Percentiles rank a stretch among this genome's conserved stretches.
These are phyloP conservation scores for Eupithecia subumbrata DNA, from an alignment of 2,888 invertebrate species.

Conservation along the genomic window DNA sequence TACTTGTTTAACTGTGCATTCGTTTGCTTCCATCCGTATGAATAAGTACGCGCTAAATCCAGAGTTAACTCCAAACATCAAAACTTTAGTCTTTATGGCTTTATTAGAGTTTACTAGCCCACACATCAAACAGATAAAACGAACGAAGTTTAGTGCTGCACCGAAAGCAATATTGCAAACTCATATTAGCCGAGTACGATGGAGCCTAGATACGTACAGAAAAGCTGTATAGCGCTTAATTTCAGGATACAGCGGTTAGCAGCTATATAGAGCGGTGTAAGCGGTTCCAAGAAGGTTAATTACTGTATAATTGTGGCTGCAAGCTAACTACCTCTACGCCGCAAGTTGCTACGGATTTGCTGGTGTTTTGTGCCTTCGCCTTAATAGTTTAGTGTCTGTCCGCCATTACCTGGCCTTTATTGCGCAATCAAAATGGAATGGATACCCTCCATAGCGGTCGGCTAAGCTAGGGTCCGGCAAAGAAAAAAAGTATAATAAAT, in stretches of 20 bases:
- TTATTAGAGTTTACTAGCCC: conserved; percentile 7
- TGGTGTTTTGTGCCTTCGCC: conserved; percentile 10
- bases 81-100: conserved; percentile 10
- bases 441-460: not conserved
- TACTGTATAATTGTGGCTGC: conserved; percentile 28
- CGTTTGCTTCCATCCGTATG: not conserved
- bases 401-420: conserved; percentile 16
- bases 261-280: conserved; percentile 13
- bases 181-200: conserved; percentile 7
- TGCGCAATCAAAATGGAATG: conserved; percentile 15
- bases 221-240: conserved; percentile 1
- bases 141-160: conserved; percentile 7
- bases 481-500: not conserved
- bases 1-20: not conserved
- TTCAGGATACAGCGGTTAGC: conserved; percentile 13
- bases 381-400: conserved; percentile 18
- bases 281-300: conserved; percentile 29
- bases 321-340: conserved; percentile 22
- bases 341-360: conserved; percentile 18
- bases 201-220: not conserved
- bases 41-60: not conserved
- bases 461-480: not conserved
- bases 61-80: conserved; percentile 1
- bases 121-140: conserved; percentile 10
- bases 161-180: conserved; percentile 12